phyloP scores from a whole-genome alignment of 2,797 vertebrate genomes.

The Labroides dimidiatus region DNA sequence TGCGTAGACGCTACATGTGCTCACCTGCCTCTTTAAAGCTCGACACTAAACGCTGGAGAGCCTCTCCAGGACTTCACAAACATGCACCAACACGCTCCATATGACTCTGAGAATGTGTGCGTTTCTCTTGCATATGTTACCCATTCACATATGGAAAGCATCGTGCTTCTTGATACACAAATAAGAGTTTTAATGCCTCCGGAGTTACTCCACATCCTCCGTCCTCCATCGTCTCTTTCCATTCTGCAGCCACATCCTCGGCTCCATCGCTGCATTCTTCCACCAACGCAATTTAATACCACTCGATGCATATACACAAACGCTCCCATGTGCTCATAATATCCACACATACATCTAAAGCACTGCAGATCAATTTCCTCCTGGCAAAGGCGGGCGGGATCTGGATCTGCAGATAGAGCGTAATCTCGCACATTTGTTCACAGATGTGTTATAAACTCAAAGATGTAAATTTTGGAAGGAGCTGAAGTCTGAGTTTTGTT shows the following conservation, averaged over 20 bases:
- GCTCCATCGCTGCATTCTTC: constrained; percentile 5
- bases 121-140: constrained; percentile 3
- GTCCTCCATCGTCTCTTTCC: constrained; percentile 29
- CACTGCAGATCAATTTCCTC: constrained; percentile 4
- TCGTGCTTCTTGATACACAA: not conserved
- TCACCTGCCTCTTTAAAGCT: constrained; percentile 3
- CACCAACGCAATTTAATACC: constrained; percentile 23
- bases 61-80: constrained; percentile 9
- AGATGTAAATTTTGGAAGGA: not conserved
- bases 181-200: too few relatives aligned
- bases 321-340: not conserved
- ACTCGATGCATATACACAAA: not conserved
- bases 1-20: not conserved
- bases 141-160: constrained; percentile 14
- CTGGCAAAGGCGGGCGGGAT: not conserved
- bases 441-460: not conserved
- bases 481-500: constrained; percentile 2
- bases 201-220: constrained; percentile 27
- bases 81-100: constrained; percentile 11
- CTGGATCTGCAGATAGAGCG: constrained; percentile 2
- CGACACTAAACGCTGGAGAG: not conserved
- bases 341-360: constrained; percentile 14
- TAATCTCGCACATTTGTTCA: not conserved
- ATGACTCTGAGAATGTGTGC: not conserved
- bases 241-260: constrained; percentile 2